Evolutionary conservation across 2,113 vertebrate species (phyloP).

Genomic region (Poeciliopsis occidentalis): DNA sequence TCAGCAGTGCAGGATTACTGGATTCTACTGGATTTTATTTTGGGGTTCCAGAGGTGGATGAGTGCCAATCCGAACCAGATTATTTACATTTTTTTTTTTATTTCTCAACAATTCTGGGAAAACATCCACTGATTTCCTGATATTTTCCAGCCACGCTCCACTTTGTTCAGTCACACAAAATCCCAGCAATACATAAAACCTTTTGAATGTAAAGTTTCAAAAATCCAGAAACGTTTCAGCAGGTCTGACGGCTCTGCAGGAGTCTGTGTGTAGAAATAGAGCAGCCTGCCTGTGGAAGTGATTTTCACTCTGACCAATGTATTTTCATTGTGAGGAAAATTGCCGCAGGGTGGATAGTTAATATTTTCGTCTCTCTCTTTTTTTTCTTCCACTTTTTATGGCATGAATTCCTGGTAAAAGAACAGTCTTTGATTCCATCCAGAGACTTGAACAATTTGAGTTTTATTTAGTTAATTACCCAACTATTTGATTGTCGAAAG

Average conservation of each 20-base stretch:
- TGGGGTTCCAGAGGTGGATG: too few species aligned
- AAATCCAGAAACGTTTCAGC: too few species aligned
- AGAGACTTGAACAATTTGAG: too few species aligned
- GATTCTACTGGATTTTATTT: too few species aligned
- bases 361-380: neutral
- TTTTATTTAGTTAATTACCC: too few species aligned
- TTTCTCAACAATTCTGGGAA: neutral
- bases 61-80: too few species aligned
- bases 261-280: neutral
- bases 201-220: too few species aligned
- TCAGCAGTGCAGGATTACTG: neutral
- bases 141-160: neutral
- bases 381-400: neutral
- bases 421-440: neutral
- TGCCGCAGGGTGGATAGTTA: neutral
- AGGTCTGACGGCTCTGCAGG: neutral
- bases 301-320: neutral
- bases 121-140: neutral
- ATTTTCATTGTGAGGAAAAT: neutral
- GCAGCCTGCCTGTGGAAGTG: too few species aligned
- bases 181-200: neutral
- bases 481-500: neutral
- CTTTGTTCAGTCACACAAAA: neutral
- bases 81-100: too few species aligned
- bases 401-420: neutral